These are phyloP conservation scores for Sciaenops ocellatus DNA, from an alignment of 2,797 vertebrate genomes.

Conservation along the genomic window DNA sequence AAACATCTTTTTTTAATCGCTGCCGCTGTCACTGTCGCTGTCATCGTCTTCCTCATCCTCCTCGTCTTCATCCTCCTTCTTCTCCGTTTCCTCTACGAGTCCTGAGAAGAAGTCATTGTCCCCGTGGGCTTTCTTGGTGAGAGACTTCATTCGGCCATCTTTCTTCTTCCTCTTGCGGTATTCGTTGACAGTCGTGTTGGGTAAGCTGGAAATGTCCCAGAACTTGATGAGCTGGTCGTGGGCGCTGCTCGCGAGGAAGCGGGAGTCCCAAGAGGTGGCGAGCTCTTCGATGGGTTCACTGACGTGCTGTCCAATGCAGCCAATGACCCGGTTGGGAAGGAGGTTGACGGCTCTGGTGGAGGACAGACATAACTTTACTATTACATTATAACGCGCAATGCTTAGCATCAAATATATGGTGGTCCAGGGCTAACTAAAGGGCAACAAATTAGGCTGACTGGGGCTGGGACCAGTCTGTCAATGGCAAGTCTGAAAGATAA, in stretches of 20 bases:
- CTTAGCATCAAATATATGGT: too few species aligned
- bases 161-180: constrained; percentile 93
- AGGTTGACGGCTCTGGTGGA: constrained; percentile 89
- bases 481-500: too few species aligned
- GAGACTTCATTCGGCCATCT: constrained; percentile 85
- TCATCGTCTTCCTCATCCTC: constrained; percentile 60
- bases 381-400: neutral
- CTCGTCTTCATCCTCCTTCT: constrained; percentile 55
- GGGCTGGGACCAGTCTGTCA: too few species aligned
- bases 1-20: constrained; percentile 65
- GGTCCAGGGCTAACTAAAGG: neutral
- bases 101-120: constrained; percentile 92
- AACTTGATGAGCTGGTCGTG: constrained; percentile 97
- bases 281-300: constrained; percentile 94
- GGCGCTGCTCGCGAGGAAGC: constrained; percentile 90
- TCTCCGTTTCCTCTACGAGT: constrained; percentile 83
- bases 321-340: constrained; percentile 93
- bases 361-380: neutral
- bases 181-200: constrained; percentile 84
- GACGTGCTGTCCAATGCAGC: constrained; percentile 92
- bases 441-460: too few species aligned
- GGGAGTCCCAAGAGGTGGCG: constrained; percentile 82
- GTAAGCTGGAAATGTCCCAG: constrained; percentile 90
- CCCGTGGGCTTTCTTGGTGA: constrained; percentile 91
- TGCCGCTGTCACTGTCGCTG: constrained; percentile 75